Evolutionary conservation across 2,888 invertebrate genomes (phyloP).

Genomic region (Himalopsyche anomala): DNA sequence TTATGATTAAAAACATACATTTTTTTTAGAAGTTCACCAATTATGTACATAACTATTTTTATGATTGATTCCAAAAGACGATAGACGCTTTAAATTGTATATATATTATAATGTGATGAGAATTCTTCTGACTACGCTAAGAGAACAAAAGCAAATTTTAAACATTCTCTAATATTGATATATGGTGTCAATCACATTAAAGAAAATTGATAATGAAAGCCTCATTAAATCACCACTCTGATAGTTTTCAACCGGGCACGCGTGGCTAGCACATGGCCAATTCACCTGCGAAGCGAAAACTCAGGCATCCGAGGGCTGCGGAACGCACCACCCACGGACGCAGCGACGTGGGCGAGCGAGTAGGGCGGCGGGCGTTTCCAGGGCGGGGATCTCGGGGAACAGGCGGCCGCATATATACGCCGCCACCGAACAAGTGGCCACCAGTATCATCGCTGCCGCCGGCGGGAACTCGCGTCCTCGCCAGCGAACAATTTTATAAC

Average conservation of each 20-base stretch:
- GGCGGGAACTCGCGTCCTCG: slow-evolving; percentile 44
- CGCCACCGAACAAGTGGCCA: slow-evolving; percentile 57
- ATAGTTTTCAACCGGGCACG: not conserved
- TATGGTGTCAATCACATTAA: too few species aligned
- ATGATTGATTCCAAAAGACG: too few species aligned
- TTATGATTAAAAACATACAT: too few species aligned
- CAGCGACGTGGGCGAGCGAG: not conserved
- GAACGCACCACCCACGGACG: not conserved
- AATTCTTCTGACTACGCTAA: too few species aligned
- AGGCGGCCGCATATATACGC: slow-evolving; percentile 54
- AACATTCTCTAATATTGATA: too few species aligned
- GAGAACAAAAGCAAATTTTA: too few species aligned
- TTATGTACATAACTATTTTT: too few species aligned
- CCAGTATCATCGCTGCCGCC: slow-evolving; percentile 54
- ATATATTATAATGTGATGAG: too few species aligned
- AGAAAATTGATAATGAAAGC: not conserved
- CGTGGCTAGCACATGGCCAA: not conserved
- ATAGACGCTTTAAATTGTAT: too few species aligned
- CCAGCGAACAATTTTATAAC: slow-evolving; percentile 1
- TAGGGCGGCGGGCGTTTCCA: slow-evolving; percentile 4
- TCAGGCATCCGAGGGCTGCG: slow-evolving; percentile 6
- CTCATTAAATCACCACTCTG: not conserved
- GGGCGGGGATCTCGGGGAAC: slow-evolving; percentile 44
- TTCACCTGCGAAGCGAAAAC: slow-evolving; percentile 11
- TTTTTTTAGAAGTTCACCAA: too few species aligned